Conservation (phyloP, 1,140 invertebrate species). For the Drosophila ercepeae region DNA sequence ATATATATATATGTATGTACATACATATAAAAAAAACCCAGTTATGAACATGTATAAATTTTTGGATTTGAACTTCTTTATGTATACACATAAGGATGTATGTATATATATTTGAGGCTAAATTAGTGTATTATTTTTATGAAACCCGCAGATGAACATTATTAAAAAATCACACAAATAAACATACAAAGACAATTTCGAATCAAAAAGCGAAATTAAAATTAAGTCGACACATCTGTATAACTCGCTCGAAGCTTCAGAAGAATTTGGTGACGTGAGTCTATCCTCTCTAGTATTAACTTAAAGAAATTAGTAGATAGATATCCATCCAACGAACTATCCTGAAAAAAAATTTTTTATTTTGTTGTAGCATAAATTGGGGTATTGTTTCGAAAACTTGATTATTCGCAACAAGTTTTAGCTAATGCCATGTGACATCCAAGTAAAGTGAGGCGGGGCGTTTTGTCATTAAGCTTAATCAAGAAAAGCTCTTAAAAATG, state of each 20-base stretch:
- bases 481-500: constrained; percentile 15
- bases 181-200: no score
- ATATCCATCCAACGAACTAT: no score
- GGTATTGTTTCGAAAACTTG: neutral
- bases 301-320: no score
- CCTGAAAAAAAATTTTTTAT: no score
- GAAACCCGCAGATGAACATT: no score
- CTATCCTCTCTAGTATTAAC: no score
- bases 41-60: neutral
- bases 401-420: constrained; percentile 37
- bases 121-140: neutral
- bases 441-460: constrained; percentile 6
- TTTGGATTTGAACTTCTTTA: neutral
- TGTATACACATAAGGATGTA: constrained; percentile 3
- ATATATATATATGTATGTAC: constrained; percentile 4
- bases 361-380: neutral
- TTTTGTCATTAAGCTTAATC: constrained; percentile 17
- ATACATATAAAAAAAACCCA: neutral
- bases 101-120: neutral
- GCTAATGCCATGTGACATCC: constrained; percentile 3
- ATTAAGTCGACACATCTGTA: no score
- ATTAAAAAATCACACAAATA: no score
- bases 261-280: no score
- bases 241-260: no score
- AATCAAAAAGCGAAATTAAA: no score